These are phyloP conservation scores for Eretmocerus hayati DNA, from an alignment of 2,888 invertebrate genomes.

Conservation along the genomic window DNA sequence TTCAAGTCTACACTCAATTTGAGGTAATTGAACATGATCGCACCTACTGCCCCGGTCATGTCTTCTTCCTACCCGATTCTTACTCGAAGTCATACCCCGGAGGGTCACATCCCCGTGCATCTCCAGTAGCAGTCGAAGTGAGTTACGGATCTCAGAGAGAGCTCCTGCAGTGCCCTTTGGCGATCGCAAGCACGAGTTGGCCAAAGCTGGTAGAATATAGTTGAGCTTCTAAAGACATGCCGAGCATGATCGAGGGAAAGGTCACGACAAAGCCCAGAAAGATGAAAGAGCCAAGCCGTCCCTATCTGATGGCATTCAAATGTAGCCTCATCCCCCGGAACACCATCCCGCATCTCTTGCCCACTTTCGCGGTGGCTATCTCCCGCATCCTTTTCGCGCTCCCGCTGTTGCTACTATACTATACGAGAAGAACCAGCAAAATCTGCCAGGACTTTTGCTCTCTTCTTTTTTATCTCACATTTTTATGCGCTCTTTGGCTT, in stretches of 20 bases:
- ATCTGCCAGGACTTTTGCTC: not conserved
- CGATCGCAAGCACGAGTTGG: no score
- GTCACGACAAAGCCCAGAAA: conserved; percentile 27
- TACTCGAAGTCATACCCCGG: no score
- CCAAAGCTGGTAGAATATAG: no score
- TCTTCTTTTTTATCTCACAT: conserved; percentile 20
- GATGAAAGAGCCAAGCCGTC: conserved; percentile 36
- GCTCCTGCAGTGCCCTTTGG: not conserved
- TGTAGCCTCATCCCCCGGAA: conserved; percentile 38
- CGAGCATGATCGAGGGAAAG: conserved; percentile 8
- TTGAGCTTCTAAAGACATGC: no score
- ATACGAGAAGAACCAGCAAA: conserved; percentile 1
- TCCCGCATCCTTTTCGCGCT: conserved; percentile 33
- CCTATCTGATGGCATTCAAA: conserved; percentile 40
- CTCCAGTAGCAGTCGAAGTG: not conserved
- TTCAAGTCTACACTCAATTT: no score
- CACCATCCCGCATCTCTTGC: conserved; percentile 26
- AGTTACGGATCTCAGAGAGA: not conserved
- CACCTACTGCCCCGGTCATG: no score
- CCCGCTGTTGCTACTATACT: no score
- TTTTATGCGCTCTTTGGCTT: conserved; percentile 19
- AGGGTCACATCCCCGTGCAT: no score
- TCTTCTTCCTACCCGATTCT: no score
- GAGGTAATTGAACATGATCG: no score
- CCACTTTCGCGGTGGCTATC: not conserved